Evolutionary conservation across 2,113 vertebrate genomes (phyloP), one percentile per base, ranked within the genome.

Genomic region (Empidonax alnorum): DNA sequence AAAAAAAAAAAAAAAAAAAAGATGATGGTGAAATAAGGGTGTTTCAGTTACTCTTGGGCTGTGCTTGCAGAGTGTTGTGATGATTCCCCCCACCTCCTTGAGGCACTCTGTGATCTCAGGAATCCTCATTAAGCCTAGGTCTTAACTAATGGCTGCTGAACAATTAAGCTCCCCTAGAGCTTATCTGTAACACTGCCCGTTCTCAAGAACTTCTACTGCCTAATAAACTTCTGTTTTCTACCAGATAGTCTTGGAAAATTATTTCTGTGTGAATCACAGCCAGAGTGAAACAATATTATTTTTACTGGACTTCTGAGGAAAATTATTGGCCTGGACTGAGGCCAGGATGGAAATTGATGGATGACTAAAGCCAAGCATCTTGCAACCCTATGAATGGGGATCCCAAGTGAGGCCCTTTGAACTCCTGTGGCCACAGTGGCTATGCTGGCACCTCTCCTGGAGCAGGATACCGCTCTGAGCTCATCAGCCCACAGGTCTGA

Each of bases 361-460:
- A 16, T 30, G 31, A 14, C 25, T 31, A 22, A 50, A 59, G 31
- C 53, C 1, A 1, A 27, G 31, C 30, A 14, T 31, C 59, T 14
- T 27, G 21, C 10, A 31, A 3, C 2, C 31, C 67, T 42, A 0
- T 15, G 35, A 49, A 22, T 1, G 0, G 6, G 24, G 11, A 9
- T 41, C 30, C 49, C 17, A 22, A 0, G 0, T 4, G 42, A 31
- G 25, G 14, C 35, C 21, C 31, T 42, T 10, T 22, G 17, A 35
- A 14, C 9, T 27, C 17, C 35, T 31, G 7, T 8, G 35, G 4
- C 21, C 8, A 18, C 58, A 35, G 50, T 1, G 42, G 21, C 50
- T 49, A 16, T 73, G 25, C 49, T 50, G 37, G 42, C 35, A 28
- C 3, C 22, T 80, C 27, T 27, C 41, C 10, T 19, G 42, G 27